A percentile compares a stretch with the other conserved stretches of the same genome.
These are phyloP conservation scores for Forbesichthys agassizii DNA, from an alignment of 2,113 vertebrate genomes.

Conservation along the genomic window DNA sequence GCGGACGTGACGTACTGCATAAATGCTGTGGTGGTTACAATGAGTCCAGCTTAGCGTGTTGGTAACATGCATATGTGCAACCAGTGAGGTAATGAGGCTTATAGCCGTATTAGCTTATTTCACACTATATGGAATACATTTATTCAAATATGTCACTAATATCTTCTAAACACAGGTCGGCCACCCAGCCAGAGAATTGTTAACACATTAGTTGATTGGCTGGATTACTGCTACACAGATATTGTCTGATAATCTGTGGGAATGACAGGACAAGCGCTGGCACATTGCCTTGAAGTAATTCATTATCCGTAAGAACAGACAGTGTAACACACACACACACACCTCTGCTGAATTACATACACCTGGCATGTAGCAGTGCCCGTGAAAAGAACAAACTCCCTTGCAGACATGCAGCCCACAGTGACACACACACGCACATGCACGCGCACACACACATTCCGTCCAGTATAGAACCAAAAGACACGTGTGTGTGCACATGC, in stretches of 20 bases:
- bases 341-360: constrained; percentile 24
- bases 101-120: constrained; percentile 4
- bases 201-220: constrained; percentile 46
- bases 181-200: constrained; percentile 12
- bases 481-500: constrained; percentile 10
- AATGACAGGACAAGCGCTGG: constrained; percentile 36
- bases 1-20: not conserved
- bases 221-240: constrained; percentile 24
- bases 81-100: constrained; percentile 31
- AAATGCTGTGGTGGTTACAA: not conserved
- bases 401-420: not conserved
- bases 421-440: constrained; percentile 8
- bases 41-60: constrained; percentile 24
- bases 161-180: constrained; percentile 31
- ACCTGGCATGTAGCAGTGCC: constrained; percentile 44
- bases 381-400: constrained; percentile 36
- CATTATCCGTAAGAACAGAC: constrained; percentile 26
- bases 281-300: constrained; percentile 36
- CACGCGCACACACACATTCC: constrained; percentile 14
- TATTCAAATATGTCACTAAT: constrained; percentile 49
- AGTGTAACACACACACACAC: constrained; percentile 34
- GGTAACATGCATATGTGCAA: not conserved
- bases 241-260: constrained; percentile 47
- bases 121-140: constrained; percentile 32
- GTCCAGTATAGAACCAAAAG: not conserved